These are phyloP conservation scores for Cantharis rufa DNA, from an alignment of 2,888 invertebrate genomes.

Conservation along the genomic window DNA sequence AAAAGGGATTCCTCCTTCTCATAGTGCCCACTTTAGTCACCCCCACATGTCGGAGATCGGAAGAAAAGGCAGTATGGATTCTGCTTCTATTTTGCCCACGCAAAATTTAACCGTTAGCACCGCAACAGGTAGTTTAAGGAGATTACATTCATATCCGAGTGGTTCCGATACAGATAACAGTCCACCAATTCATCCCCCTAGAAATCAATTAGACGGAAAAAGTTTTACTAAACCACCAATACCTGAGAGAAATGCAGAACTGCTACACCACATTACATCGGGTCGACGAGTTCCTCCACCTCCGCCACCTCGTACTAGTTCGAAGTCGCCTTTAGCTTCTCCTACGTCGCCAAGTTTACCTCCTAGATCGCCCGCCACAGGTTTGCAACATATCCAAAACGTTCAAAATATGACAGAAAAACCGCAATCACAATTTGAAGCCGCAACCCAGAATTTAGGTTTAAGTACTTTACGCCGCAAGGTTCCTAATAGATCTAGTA, in stretches of 20 bases:
- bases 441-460: slow-evolving; percentile 54
- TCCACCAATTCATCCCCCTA: slow-evolving; percentile 70
- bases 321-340: slow-evolving; percentile 84
- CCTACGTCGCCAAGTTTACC: slow-evolving; percentile 76
- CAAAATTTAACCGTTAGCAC: slow-evolving; percentile 54
- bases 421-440: slow-evolving; percentile 53
- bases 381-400: slow-evolving; percentile 54
- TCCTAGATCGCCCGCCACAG: slow-evolving; percentile 59
- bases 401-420: slow-evolving; percentile 52
- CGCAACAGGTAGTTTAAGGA: slow-evolving; percentile 65
- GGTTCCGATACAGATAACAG: slow-evolving; percentile 82
- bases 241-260: slow-evolving; percentile 79
- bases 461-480: slow-evolving; percentile 55
- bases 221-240: slow-evolving; percentile 75
- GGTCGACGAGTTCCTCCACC: slow-evolving; percentile 83
- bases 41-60: slow-evolving; percentile 60
- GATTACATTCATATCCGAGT: slow-evolving; percentile 84
- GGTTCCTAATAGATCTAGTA: slow-evolving; percentile 49
- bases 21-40: slow-evolving; percentile 42
- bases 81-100: slow-evolving; percentile 53
- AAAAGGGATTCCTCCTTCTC: slow-evolving; percentile 46
- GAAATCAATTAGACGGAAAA: slow-evolving; percentile 51
- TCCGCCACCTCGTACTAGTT: slow-evolving; percentile 90
- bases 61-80: slow-evolving; percentile 61
- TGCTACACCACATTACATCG: slow-evolving; percentile 68